phyloP scores from a whole-genome alignment of 2,888 invertebrate species.

The Lamellibrachia satsuma region DNA sequence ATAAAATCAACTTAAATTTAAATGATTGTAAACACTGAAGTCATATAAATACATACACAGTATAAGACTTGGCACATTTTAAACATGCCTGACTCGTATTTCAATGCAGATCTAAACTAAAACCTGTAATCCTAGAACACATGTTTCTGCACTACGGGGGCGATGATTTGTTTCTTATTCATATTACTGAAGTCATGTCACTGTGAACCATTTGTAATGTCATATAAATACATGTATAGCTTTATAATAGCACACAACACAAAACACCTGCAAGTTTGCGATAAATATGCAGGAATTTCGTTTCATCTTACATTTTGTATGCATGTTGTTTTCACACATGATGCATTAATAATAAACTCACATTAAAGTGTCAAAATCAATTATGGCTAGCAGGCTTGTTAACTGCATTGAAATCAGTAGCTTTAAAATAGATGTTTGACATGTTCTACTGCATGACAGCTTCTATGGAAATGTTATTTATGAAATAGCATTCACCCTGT shows the following conservation, averaged over 20 bases:
- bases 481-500: neutral
- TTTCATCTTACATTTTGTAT: neutral
- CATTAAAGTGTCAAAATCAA: neutral
- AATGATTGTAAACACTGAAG: too few species aligned
- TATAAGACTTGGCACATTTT: too few species aligned
- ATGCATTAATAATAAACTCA: neutral
- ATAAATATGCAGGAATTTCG: constrained; percentile 4
- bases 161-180: neutral
- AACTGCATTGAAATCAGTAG: neutral
- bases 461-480: neutral
- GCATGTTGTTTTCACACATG: neutral
- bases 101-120: too few species aligned
- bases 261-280: neutral
- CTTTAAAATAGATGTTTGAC: neutral
- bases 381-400: neutral
- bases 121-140: neutral
- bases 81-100: too few species aligned
- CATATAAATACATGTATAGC: neutral
- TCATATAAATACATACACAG: too few species aligned
- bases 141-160: neutral
- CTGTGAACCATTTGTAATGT: neutral
- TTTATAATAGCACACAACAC: neutral
- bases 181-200: neutral
- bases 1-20: too few species aligned
- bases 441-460: neutral